A percentile compares a stretch with the other conserved stretches of the same genome.
phyloP scores from a whole-genome alignment of 2,113 vertebrate species.

The Axis porcinus region DNA sequence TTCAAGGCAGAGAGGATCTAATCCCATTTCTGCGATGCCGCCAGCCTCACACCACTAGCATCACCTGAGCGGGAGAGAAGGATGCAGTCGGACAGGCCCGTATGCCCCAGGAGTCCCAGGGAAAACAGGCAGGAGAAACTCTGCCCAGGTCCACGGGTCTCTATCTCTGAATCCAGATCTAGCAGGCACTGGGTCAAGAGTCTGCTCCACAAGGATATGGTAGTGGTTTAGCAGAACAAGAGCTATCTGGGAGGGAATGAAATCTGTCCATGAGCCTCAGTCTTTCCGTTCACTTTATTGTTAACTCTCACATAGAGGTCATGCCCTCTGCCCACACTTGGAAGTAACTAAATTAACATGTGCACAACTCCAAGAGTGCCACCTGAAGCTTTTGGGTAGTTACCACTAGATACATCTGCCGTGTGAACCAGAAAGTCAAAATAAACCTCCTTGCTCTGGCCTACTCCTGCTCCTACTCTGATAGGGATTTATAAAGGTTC shows the following conservation, averaged over 20 bases:
- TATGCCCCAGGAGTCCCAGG: background rate
- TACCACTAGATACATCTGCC: accelerated
- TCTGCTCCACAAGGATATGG: background rate
- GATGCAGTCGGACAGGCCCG: accelerated
- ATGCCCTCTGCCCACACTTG: background rate
- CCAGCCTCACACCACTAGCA: no score
- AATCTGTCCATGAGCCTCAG: background rate
- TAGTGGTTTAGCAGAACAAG: background rate
- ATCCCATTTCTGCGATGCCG: accelerated
- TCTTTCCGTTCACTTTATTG: accelerated
- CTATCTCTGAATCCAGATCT: background rate
- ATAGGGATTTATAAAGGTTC: background rate
- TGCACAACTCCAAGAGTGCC: accelerated
- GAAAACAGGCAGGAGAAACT: background rate
- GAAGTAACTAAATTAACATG: no score
- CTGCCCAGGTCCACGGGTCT: accelerated
- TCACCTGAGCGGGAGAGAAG: background rate
- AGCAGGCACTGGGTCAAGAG: background rate
- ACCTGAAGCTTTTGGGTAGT: accelerated
- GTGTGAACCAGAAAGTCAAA: background rate
- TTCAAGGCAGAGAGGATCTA: background rate
- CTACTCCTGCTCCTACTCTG: no score
- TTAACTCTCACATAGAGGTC: accelerated
- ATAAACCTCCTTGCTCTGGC: background rate
- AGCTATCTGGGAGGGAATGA: background rate